Evolutionary conservation across 2,113 vertebrate species (phyloP).

Genomic region (Hyperoodon ampullatus): DNA sequence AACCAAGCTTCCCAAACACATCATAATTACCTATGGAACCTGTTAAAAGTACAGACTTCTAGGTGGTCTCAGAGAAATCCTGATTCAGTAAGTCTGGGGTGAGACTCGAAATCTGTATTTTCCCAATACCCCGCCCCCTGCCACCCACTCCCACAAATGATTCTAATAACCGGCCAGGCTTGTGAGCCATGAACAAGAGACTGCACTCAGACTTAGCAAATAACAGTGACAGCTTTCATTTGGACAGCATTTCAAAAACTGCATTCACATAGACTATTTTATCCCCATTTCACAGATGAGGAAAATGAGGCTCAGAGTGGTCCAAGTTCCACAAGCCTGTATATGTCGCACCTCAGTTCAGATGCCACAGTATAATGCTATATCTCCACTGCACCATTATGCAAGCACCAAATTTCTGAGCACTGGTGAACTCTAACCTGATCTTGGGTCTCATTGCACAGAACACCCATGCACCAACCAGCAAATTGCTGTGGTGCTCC

Average conservation of each 20-base stretch:
- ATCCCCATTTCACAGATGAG: background rate
- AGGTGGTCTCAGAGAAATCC: background rate
- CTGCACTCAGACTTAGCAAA: background rate
- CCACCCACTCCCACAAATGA: background rate
- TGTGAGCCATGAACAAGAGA: background rate
- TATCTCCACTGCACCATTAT: background rate
- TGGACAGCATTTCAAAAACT: background rate
- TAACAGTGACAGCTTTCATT: background rate
- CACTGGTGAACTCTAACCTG: background rate
- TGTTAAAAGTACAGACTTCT: background rate
- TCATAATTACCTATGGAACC: background rate
- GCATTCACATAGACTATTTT: background rate
- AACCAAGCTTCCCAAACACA: background rate
- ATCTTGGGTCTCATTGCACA: background rate
- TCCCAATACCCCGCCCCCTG: background rate
- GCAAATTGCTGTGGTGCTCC: background rate
- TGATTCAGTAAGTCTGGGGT: background rate
- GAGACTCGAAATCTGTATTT: background rate
- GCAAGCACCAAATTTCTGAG: background rate
- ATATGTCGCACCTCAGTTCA: background rate
- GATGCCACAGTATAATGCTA: accelerated
- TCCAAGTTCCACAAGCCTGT: background rate
- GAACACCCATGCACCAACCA: background rate
- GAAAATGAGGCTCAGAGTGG: background rate
- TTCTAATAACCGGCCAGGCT: background rate